Evolutionary conservation across 2,113 vertebrate genomes (phyloP).

Genomic region (Chamaetylas fuelleborni): DNA sequence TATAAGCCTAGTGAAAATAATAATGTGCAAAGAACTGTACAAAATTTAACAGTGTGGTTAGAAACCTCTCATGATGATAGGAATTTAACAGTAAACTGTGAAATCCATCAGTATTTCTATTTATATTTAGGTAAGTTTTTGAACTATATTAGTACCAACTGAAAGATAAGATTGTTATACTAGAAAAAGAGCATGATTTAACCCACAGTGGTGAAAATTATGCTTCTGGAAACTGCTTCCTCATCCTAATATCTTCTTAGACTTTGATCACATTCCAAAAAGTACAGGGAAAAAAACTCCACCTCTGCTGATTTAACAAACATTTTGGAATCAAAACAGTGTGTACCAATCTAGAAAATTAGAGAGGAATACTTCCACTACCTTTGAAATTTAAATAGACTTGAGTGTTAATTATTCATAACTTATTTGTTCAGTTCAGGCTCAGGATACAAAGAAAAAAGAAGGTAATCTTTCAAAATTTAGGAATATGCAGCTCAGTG

Average conservation of each 20-base stretch:
- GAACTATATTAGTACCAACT: not conserved
- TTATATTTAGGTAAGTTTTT: not conserved
- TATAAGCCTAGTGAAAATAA: not conserved
- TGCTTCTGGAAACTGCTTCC: not conserved
- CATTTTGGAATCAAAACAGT: conserved; percentile 35
- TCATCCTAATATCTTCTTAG: not conserved
- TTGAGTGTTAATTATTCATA: conserved; percentile 47
- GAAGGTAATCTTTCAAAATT: not conserved
- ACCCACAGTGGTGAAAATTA: not conserved
- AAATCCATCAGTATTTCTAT: not conserved
- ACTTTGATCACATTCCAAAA: conserved; percentile 30
- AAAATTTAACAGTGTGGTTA: not conserved
- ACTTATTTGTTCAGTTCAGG: conserved; percentile 9
- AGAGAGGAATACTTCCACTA: conserved; percentile 1
- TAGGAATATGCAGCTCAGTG: not conserved
- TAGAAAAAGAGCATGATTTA: not conserved
- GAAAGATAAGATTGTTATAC: not conserved
- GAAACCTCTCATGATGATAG: not conserved
- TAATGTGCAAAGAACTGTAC: not conserved
- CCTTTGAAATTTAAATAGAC: conserved; percentile 52
- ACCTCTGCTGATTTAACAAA: conserved; percentile 29
- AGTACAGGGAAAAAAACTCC: not conserved
- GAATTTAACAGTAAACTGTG: not conserved
- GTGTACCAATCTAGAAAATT: conserved; percentile 43
- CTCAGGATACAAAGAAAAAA: not conserved